Evolutionary conservation across 2,113 vertebrate species (phyloP), one percentile per base, ranked within the genome.

Genomic region (Myrmophylax atrothorax): DNA sequence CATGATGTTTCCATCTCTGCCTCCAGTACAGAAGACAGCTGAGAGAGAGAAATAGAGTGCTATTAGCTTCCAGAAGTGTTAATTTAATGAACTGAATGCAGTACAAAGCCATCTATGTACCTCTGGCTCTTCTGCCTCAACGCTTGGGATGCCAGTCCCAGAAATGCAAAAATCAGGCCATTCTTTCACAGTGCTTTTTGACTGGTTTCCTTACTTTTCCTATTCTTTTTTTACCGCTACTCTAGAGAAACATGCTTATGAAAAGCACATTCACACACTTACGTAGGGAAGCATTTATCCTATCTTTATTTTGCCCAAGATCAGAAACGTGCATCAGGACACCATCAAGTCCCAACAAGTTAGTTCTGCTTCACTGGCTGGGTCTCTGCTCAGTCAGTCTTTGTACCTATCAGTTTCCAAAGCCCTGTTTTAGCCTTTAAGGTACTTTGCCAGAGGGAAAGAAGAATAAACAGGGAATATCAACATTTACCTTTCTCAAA

Each of bases 1-100:
- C 98, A 99, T 99, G 95, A 99, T 99, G 93, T 99, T 99, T 72
- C 99, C 99, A 97, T 99, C 99, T 98, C 99, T 98, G 69, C 98
- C 99, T 87, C 99, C 99, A 47, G 99, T 99, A 91, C 98, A 99
- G 96, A 99, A 99, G 35, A 99, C 98, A 96, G 99, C 99, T 99
- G 95, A 83, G 59, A 84, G 46, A 90, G 40, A 91, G 73, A 87
- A 44, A 55, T 50, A 31, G 31, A 73, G 17, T 22, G 18, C 28
- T 75, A 38, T 82, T 87, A 96, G 58, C 31, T 60, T 83, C 9
- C 23, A 18, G 50, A 64, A 87, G n/a, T 11, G 28, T 33, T 58
- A 6, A 37, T 69, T 89, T 86, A 69, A 86, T 79, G 63, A 93
- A 90, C 10, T 42, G 33, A 69, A 72, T 58, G 14, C 52, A 72